Base-by-base conservation (phyloP, 2,797 vertebrate species). In the Manis javanica region DNA sequence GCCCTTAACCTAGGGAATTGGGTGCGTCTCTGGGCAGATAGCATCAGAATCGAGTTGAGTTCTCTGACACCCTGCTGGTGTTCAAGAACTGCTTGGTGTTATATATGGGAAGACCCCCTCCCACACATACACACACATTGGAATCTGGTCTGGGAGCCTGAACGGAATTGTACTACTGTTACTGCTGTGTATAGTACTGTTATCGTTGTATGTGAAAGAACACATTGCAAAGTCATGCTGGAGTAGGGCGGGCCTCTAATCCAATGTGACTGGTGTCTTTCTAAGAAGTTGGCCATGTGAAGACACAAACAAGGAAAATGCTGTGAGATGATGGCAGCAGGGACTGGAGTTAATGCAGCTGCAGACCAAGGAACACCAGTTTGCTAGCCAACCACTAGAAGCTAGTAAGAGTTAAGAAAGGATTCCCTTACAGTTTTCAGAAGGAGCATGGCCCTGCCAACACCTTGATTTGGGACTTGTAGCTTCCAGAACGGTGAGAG, bases 351-450 rank as follows among this genome's bases (percentile, higher is more conserved):
- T 71, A 71, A 78, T 63, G 53, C 9, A 34, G 87, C 42, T 85
- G 29, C 26, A 88, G 83, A 66, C 18, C 10, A 66, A 83, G 42
- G 84, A 55, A 69, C 3, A 7, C 59, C 51, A 77, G 84, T 29
- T 92, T 51, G 42, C 61, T 53, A 61, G 61, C 46, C 63, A 92
- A 18, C 51, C n/a, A 75, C 51, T 7, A 9, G 53, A 95, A 84
- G 53, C 64, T 72, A 84, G 37, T 34, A 89, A 51, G 79, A 84
- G 39, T 26, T 63, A 89, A 78, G 71, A 61, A 84, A 84, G 46
- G 46, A 59, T 84, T 57, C 79, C 37, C 29, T 26, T 85, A 29
- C 37, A 78, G 72, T 46, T 87, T 91, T 87, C 77, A 95, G 75
- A 88, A 64, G 29, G 42, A 95, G 16, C 53, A 53, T 69, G 31